Conservation (phyloP, 2,113 vertebrate genomes). For the Lagopus muta region DNA sequence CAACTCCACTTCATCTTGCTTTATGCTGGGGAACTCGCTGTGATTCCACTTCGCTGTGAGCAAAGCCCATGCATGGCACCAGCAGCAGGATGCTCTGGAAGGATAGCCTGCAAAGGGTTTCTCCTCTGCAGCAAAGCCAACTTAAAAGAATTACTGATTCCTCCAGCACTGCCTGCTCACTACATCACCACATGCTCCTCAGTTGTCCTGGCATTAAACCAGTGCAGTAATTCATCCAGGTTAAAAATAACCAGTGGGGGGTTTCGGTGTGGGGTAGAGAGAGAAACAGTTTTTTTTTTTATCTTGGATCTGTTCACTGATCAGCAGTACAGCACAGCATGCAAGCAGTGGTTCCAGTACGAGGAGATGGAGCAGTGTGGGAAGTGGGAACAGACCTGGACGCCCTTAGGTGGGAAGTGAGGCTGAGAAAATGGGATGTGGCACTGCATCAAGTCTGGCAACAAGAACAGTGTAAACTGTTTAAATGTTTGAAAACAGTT, state of each 20-base stretch:
- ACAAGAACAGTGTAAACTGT: not conserved
- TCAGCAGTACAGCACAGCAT: not conserved
- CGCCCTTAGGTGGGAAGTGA: not conserved
- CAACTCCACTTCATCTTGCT: not conserved
- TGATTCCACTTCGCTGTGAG: not conserved
- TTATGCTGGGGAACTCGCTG: not conserved
- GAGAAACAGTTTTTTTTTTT: not conserved
- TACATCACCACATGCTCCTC: not conserved
- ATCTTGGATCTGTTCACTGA: not conserved
- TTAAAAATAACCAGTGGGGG: not conserved
- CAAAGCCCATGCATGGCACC: accelerated
- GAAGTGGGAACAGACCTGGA: not conserved
- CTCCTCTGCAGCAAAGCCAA: not conserved
- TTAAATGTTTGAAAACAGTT: not conserved
- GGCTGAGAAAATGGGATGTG: not conserved
- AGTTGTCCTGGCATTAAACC: not conserved
- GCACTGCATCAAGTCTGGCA: not conserved
- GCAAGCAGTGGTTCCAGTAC: not conserved
- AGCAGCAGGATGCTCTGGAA: not conserved
- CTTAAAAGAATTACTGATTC: not conserved
- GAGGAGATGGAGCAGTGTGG: not conserved
- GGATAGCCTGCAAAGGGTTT: not conserved
- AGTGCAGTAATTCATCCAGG: not conserved
- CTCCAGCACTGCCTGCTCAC: not conserved
- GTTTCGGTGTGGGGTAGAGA: not conserved